A percentile compares a stretch with the other conserved stretches of the same genome.
phyloP scores from a whole-genome alignment of 2,888 invertebrate genomes.

The Eupithecia dodoneata region DNA sequence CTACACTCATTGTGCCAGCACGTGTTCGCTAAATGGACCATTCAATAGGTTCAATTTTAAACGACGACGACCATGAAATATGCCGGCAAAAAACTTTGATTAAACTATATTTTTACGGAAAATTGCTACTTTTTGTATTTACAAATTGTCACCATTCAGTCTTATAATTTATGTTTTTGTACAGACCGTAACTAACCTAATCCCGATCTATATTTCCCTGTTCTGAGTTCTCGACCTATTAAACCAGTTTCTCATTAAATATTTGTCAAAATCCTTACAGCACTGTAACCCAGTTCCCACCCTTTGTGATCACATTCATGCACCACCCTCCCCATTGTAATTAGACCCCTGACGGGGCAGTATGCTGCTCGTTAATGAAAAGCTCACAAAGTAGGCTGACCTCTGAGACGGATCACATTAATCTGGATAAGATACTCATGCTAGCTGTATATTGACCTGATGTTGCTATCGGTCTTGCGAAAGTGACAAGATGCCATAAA shows the following conservation, averaged over 20 bases:
- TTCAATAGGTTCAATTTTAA: background rate
- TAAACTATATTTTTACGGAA: background rate
- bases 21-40: background rate
- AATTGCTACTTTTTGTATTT: background rate
- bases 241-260: background rate
- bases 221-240: background rate
- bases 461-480: background rate
- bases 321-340: slow-evolving; percentile 33
- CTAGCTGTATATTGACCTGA: slow-evolving; percentile 19
- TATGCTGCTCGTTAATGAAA: slow-evolving; percentile 32
- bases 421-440: slow-evolving; percentile 43
- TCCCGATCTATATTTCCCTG: too few species aligned
- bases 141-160: background rate
- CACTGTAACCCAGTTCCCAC: slow-evolving; percentile 33
- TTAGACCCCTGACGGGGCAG: slow-evolving; percentile 39
- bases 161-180: background rate
- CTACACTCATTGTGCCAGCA: background rate
- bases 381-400: slow-evolving; percentile 36
- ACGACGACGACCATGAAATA: background rate
- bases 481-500: background rate
- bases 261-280: background rate
- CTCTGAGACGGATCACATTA: slow-evolving; percentile 39
- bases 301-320: slow-evolving; percentile 48
- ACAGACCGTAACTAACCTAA: background rate
- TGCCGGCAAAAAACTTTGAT: background rate